Evolutionary conservation across 2,888 invertebrate species (phyloP).

Genomic region (Chaitophorus viminalis): DNA sequence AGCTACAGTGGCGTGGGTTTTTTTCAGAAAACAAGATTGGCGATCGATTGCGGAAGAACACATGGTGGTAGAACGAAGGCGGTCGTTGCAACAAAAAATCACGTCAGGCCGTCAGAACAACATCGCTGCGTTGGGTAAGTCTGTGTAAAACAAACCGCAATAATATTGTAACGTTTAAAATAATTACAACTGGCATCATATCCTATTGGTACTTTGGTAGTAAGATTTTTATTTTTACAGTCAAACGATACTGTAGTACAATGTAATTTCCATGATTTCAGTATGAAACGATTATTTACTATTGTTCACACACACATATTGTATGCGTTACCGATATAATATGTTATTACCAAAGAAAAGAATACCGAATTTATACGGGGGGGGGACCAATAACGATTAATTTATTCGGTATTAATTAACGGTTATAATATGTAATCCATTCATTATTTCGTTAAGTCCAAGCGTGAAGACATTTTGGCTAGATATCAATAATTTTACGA

Average conservation of each 20-base stretch:
- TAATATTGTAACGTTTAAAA: background rate
- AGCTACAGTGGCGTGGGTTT: background rate
- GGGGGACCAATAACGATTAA: background rate
- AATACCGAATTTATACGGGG: no score
- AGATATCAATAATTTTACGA: constrained; percentile 15
- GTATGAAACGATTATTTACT: no score
- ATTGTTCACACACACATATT: no score
- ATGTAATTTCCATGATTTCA: no score
- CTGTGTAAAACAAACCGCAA: background rate
- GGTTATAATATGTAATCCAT: background rate
- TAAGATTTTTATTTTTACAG: no score
- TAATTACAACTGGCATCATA: no score
- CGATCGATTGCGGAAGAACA: constrained; percentile 39
- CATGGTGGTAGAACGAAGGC: background rate
- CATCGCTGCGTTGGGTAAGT: constrained; percentile 11
- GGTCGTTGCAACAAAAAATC: background rate
- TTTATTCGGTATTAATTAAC: background rate
- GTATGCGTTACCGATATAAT: no score
- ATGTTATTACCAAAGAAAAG: no score
- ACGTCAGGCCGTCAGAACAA: background rate
- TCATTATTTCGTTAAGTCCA: background rate
- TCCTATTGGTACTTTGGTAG: no score
- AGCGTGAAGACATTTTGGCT: constrained; percentile 3
- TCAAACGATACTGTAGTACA: no score
- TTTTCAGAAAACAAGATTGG: constrained; percentile 47